Evolutionary conservation across 2,113 vertebrate genomes (phyloP).

Genomic region (Myxocyprinus asiaticus): DNA sequence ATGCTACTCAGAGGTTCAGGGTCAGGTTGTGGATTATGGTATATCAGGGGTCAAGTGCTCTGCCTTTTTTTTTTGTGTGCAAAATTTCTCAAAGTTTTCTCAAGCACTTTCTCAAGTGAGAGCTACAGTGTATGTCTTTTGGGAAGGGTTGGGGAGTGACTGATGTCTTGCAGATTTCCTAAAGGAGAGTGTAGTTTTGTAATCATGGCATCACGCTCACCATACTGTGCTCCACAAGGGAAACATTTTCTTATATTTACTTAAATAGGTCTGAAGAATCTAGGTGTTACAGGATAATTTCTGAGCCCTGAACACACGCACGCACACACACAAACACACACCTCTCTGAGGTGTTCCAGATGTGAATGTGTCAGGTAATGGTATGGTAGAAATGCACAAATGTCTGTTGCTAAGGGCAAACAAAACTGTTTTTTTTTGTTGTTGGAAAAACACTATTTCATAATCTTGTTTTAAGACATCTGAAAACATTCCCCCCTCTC

Average conservation of each 20-base stretch:
- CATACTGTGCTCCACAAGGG: not conserved
- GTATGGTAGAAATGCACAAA: conserved; percentile 74
- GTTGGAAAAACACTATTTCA: not conserved
- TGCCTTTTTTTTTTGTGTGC: too few relatives aligned
- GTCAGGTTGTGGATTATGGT: not conserved
- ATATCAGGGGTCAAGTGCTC: not conserved
- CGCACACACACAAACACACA: conserved; percentile 47
- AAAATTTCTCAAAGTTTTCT: not conserved
- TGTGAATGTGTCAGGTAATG: conserved; percentile 66
- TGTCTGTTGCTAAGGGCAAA: conserved; percentile 59
- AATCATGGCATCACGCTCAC: not conserved
- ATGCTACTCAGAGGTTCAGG: not conserved
- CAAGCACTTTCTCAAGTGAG: too few relatives aligned
- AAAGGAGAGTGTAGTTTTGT: not conserved
- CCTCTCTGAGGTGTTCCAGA: conserved; percentile 67
- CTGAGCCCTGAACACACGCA: conserved; percentile 43
- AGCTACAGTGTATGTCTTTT: not conserved
- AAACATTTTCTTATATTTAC: not conserved
- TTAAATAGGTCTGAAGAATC: not conserved
- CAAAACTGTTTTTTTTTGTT: too few relatives aligned
- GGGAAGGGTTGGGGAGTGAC: not conserved
- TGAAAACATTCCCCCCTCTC: not conserved
- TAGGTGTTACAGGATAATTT: conserved; percentile 9
- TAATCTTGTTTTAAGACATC: not conserved
- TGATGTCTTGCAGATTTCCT: not conserved